These are phyloP conservation scores for Ciona savignyi DNA, from an alignment of 23 tunicate species.

Conservation along the genomic window DNA sequence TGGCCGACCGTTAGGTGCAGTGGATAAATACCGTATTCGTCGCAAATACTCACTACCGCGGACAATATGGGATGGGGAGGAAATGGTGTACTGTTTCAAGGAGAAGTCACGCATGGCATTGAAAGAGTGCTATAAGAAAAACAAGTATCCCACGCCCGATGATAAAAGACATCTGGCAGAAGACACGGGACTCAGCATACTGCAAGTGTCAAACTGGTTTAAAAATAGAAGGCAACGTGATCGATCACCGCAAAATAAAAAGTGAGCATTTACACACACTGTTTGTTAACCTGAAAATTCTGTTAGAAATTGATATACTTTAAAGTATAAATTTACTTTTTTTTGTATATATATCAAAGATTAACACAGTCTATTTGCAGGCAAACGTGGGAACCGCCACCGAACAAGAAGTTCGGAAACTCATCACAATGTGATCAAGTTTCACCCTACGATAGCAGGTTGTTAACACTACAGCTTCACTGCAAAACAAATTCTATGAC, in stretches of 20 bases:
- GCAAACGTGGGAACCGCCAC: neutral
- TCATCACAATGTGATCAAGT: neutral
- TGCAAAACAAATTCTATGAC: no score
- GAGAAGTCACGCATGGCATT: conserved; percentile 77
- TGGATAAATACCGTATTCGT: conserved; percentile 95
- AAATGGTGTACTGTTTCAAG: conserved; percentile 97
- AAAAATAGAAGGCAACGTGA: conserved; percentile 90
- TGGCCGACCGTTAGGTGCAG: conserved; percentile 91
- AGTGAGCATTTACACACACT: no score
- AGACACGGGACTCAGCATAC: conserved; percentile 65
- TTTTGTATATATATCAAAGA: no score
- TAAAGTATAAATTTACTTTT: no score
- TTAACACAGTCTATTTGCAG: no score
- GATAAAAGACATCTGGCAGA: conserved; percentile 62
- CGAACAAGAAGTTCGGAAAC: neutral
- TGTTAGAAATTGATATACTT: no score
- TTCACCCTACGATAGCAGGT: neutral
- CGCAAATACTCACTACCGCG: conserved; percentile 73
- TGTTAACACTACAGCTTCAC: no score
- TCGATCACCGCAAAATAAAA: conserved; percentile 68
- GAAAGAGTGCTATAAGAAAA: conserved; percentile 72
- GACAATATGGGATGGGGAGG: conserved; percentile 99
- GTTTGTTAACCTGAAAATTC: no score
- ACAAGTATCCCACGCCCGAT: conserved; percentile 88
- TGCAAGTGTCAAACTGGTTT: conserved; percentile 96